Base-by-base conservation (phyloP, 1,140 invertebrate species). In the Aphelinus atriplicis region DNA sequence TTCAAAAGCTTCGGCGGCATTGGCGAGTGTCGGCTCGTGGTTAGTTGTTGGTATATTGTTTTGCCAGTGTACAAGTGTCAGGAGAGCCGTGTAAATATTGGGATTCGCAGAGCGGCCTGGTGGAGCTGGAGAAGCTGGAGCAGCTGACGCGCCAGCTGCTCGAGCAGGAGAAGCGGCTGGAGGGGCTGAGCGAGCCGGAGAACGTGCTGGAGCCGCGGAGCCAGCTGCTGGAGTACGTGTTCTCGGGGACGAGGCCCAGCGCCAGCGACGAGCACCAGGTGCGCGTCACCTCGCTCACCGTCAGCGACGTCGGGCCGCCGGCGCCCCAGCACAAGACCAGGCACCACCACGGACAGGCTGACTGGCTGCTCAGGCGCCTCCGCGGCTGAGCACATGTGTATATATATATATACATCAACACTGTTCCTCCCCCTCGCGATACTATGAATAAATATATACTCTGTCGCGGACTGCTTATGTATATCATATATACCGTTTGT, bases 341-440 rank as follows among this genome's bases (percentile, higher is more conserved):
- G 10, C 84, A 85, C 73, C 84, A 84, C 72, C 84, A 85, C 26
- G 83, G 82, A 0, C 79, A 82, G 76, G 66, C 61, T 47, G 43
- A 76, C 9, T 76, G 74, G 74, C 50, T 63, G 45, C 61, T 65
- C 9, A 51, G 58, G n/a, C 65, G 71, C 3, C 26, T 60, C 42
- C 9, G 7, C 43, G 58, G 5, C 26, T 26, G 26, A 26, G 26
- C 26, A 26, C 26, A 26, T 26, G 26, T 26, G 26, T 26, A 26
- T 26, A 26, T 26, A 26, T 26, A 26, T 26, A 26, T 26, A 26
- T 26, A 26, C 26, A 26, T 26, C 0, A 26, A 26, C 26, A 26
- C 26, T 26, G 26, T 26, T 26, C 26, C 26, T 26, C 26, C 26
- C 26, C 26, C 26, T 26, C 26, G 26, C 26, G 26, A 26, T 26